Evolutionary conservation across 2,113 vertebrate species (phyloP).

Genomic region (Neodontobutis hainanensis): DNA sequence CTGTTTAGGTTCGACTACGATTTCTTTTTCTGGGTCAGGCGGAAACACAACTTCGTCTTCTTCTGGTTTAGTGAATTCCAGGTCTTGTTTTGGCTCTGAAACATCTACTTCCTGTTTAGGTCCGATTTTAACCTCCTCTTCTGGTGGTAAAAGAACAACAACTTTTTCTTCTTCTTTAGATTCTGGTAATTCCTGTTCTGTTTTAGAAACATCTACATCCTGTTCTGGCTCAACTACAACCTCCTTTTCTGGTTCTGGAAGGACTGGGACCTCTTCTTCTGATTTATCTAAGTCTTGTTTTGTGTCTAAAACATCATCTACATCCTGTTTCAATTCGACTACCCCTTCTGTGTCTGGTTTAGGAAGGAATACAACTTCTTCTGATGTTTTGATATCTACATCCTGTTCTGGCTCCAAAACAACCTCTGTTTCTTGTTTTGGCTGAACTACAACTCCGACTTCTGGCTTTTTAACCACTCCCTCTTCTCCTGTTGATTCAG

Average conservation of each 20-base stretch:
- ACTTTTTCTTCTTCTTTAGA: background rate
- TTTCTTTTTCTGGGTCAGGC: background rate
- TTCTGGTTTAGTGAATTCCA: background rate
- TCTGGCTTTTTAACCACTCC: conserved; percentile 9
- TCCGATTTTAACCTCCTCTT: conserved; percentile 2
- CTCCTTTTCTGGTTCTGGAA: too few relatives aligned
- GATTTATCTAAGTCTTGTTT: background rate
- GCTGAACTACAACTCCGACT: conserved; percentile 15
- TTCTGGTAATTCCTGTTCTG: background rate
- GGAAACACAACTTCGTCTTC: background rate
- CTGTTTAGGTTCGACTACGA: conserved; percentile 3
- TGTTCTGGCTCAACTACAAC: background rate
- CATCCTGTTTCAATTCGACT: conserved; percentile 6
- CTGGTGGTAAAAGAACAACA: background rate
- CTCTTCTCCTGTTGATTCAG: background rate
- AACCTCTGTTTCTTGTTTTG: background rate
- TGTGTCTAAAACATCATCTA: background rate
- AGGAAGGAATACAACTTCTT: background rate
- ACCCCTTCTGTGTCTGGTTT: background rate
- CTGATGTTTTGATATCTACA: background rate
- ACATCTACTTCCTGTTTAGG: background rate
- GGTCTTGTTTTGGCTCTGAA: background rate
- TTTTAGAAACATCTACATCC: conserved; percentile 4
- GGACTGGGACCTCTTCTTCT: background rate
- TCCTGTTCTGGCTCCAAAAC: conserved; percentile 6